A percentile compares a stretch with the other conserved stretches of the same genome.
These are phyloP conservation scores for Pseudorasbora parva DNA, from an alignment of 2,113 vertebrate species.

Conservation along the genomic window DNA sequence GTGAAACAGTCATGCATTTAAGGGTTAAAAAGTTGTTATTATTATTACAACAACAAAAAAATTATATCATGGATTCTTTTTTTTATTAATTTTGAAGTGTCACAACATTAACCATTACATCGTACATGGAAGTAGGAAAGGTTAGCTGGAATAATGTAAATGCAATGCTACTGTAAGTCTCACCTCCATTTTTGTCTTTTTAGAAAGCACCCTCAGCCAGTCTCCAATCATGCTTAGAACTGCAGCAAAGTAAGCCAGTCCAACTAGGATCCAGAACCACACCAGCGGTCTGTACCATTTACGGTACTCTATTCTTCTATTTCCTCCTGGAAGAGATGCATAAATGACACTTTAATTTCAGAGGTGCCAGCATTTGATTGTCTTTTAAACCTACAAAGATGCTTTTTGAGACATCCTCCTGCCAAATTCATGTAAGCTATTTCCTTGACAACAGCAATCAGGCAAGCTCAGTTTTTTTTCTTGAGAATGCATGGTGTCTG, in stretches of 20 bases:
- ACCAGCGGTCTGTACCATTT: constrained; percentile 93
- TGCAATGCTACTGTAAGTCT: constrained; percentile 48
- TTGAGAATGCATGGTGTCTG: not conserved
- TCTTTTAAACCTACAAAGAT: not conserved
- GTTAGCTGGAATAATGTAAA: not conserved
- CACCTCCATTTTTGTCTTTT: constrained; percentile 98
- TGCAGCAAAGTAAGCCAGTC: constrained; percentile 94
- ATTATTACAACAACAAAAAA: too few relatives aligned
- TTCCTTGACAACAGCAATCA: constrained; percentile 13
- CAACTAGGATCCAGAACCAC: constrained; percentile 98
- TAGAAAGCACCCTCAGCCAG: constrained; percentile 94
- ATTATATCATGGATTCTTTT: too few relatives aligned
- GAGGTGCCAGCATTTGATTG: not conserved
- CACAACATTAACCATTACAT: not conserved
- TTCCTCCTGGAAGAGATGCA: constrained; percentile 81
- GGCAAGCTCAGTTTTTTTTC: not conserved
- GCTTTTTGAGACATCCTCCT: not conserved
- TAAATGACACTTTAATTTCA: not conserved
- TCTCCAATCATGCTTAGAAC: constrained; percentile 98
- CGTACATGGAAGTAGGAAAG: not conserved
- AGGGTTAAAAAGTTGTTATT: too few relatives aligned
- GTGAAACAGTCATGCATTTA: too few relatives aligned
- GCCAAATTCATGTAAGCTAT: not conserved
- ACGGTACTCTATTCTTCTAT: constrained; percentile 85
- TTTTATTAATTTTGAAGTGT: not conserved